Conservation (phyloP, 2,113 vertebrate genomes). For the Lethenteron camtschaticum region DNA sequence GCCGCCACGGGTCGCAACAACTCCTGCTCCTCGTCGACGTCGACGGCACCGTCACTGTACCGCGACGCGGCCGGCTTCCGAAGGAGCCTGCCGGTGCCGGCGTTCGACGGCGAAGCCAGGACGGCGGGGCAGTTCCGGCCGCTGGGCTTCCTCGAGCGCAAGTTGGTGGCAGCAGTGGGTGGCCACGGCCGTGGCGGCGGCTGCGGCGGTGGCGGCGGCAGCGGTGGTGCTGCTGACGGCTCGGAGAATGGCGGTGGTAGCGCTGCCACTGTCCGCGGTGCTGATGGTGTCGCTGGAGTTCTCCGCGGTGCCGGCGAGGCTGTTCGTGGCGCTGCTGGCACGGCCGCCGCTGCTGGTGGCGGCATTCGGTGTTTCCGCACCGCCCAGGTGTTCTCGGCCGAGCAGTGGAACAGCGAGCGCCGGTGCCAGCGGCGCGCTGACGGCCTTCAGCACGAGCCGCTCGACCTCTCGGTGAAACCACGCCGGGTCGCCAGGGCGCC, state of each 20-base stretch:
- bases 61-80: not conserved
- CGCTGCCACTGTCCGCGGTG: not conserved
- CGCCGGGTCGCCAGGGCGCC: too few species aligned
- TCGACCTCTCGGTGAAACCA: too few species aligned
- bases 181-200: not conserved
- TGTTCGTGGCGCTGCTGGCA: too few species aligned
- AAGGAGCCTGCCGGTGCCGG: not conserved
- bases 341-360: too few species aligned
- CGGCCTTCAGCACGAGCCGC: too few species aligned
- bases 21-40: not conserved
- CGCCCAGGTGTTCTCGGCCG: too few species aligned
- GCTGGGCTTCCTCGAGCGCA: not conserved
- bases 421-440: too few species aligned
- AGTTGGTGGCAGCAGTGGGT: not conserved
- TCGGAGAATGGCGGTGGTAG: not conserved
- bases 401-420: too few species aligned
- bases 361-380: too few species aligned
- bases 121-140: not conserved
- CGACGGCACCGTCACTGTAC: not conserved
- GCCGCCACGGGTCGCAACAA: not conserved
- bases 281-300: not conserved
- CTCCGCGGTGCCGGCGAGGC: not conserved
- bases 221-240: not conserved
- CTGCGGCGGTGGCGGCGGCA: not conserved
- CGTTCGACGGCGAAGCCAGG: not conserved